These are phyloP conservation scores for Pseudonaja textilis DNA, from an alignment of 2,113 vertebrate genomes.

Conservation along the genomic window DNA sequence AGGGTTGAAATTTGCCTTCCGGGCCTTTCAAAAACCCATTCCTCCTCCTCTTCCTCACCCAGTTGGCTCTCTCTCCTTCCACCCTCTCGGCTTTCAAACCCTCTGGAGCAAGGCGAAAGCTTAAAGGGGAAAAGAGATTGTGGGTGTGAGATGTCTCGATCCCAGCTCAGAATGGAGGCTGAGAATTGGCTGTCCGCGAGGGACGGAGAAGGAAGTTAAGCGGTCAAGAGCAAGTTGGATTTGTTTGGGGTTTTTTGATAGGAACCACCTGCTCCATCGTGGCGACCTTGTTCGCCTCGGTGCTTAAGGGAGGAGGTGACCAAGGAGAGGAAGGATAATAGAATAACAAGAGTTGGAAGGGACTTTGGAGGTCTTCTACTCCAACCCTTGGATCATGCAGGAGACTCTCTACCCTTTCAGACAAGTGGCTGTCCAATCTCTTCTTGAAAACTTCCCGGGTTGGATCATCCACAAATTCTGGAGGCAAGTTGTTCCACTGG, in stretches of 20 bases:
- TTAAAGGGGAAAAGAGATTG: not conserved
- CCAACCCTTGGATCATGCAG: not conserved
- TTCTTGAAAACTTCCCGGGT: not conserved
- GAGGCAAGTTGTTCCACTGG: not conserved
- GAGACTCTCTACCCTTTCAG: not conserved
- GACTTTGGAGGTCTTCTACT: not conserved
- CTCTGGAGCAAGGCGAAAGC: not conserved
- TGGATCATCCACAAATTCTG: not conserved
- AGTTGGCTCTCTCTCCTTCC: not conserved
- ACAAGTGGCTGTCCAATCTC: not conserved
- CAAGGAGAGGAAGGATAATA: not conserved
- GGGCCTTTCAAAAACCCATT: slow-evolving; percentile 33
- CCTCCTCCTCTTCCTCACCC: not conserved
- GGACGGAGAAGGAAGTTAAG: not conserved
- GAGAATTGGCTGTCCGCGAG: not conserved
- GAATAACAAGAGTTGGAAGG: not conserved
- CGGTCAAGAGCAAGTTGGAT: not conserved
- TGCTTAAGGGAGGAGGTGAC: not conserved
- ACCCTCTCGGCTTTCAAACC: not conserved
- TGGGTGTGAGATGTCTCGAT: accelerated
- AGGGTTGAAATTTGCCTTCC: not conserved
- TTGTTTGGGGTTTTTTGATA: not conserved
- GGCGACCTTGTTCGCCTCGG: not conserved
- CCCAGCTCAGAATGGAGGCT: accelerated
- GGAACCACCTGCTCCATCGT: not conserved